Base-by-base conservation (phyloP, 2,888 invertebrate genomes). In the Yponomeuta sedellus region DNA sequence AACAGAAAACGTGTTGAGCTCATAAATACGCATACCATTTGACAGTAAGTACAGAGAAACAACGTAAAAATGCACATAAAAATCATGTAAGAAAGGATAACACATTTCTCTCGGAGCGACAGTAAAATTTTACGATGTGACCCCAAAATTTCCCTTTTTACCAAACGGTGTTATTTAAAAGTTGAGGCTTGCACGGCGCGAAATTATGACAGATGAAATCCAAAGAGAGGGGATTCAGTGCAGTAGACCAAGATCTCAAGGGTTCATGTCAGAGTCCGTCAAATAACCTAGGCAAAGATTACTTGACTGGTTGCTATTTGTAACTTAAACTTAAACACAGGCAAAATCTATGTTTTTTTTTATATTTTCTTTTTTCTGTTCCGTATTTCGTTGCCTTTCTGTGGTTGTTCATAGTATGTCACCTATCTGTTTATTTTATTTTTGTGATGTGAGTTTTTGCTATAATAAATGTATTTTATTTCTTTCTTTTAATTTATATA, bases 141-240 rank as follows among this genome's bases (percentile, higher is more conserved):
- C 19, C 22, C 25, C n/a, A 28, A 34, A 25, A 62, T 62, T 28
- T 62, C 34, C 39, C 59, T 25, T 20, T 59, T 59, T 25, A 25
- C 59, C 59, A 20, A 59, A 59, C 62, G 62, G 62, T 39, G 34
- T 62, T 62, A 62, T 62, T 34, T 62, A 62, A 52, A 64, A 64
- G 56, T 64, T 19, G 28, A 61, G 40, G 67, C 62, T 67, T 67
- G 64, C 57, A 61, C 73, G 73, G 72, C 69, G 65, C 64, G 71
- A 72, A 83, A 84, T 85, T 85, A 86, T 86, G 85, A 87, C 84
- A 81, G 81, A 81, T 83, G 82, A 82, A 84, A 81, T 82, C 79
- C 83, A 72, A 73, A 74, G 73, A 79, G 79, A 73, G 78, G 79
- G 80, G 82, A 86, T 85, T 83, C 82, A 52, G 44, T 16, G 16